A percentile compares a stretch with the other conserved stretches of the same genome.
These are phyloP conservation scores for Reticulitermes speratus DNA, from an alignment of 1,140 invertebrate genomes.

Conservation along the genomic window DNA sequence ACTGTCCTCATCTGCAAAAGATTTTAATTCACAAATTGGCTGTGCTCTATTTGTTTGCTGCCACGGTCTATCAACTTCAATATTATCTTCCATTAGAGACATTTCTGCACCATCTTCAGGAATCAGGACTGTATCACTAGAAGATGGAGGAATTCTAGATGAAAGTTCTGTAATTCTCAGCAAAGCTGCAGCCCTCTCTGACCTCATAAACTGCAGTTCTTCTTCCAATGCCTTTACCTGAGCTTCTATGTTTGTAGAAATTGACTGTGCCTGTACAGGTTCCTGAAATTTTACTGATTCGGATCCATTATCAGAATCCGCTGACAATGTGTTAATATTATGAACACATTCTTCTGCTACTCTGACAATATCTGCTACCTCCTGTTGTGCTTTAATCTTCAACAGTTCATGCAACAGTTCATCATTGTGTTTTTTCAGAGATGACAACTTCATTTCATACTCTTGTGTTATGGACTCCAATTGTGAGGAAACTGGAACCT, in stretches of 20 bases:
- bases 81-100: neutral
- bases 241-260: neutral
- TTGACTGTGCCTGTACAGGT: neutral
- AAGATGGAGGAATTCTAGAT: neutral
- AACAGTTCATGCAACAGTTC: neutral
- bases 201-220: neutral
- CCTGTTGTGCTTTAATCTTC: neutral
- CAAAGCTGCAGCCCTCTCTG: neutral
- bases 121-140: neutral
- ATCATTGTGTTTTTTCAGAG: neutral
- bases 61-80: neutral
- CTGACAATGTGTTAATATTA: neutral
- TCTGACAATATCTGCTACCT: neutral
- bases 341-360: neutral
- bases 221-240: neutral
- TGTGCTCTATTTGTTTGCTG: neutral
- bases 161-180: neutral
- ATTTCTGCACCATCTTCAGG: conserved; percentile 11
- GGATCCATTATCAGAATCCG: neutral
- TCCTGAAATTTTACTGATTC: neutral
- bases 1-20: neutral
- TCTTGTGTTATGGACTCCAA: neutral
- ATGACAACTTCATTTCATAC: neutral
- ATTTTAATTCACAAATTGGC: neutral
- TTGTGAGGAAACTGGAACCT: neutral